Base-by-base conservation (phyloP, 1,140 invertebrate species). In the Nasonia giraulti region DNA sequence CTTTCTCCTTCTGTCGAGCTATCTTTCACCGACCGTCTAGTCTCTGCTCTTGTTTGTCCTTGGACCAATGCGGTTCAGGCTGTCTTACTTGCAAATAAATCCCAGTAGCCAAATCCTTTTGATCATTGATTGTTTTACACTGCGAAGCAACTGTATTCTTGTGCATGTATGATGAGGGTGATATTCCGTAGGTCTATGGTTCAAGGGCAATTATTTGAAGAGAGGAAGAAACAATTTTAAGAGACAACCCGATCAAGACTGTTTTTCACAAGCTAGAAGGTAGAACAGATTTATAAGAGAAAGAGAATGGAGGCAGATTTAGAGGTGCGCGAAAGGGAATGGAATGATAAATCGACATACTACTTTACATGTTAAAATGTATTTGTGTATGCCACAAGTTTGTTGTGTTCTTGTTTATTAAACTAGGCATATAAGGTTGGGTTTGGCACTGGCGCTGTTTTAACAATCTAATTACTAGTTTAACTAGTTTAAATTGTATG, bases 401-500 rank as follows among this genome's bases (percentile, higher is more conserved):
- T 93, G 91, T 93, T 92, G 91, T 93, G 91, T 92, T 92, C 90
- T 92, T 92, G 91, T 93, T 93, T 85, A 85, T 93, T 92, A 90
- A 91, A 92, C 92, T 92, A 92, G 90, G 91, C 91, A 90, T 86
- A 87, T 87, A 86, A 86, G 85, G 88, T 89, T 87, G 82, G 88
- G 82, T 89, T 89, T 87, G 88, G 85, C 87, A 87, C 87, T 87
- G 87, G 87, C 86, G 69, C 78, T 85, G 79, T 81, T 85, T 81
- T 81, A 81, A 85, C 80, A 80, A 80, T 80, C 31, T 74, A 83
- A 78, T 80, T 84, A 23, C 76, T 84, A 84, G 83, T 84, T 74
- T 75, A 84, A 84, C 83, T 84, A 84, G 69, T 80, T 84, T 40
- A 47, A 84, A 75, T 75, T 75, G 78, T 84, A 71, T 75, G 83